Percentiles rank a stretch among this genome's conserved stretches.
phyloP scores from a whole-genome alignment of 2,797 vertebrate genomes.

The Siniperca scherzeri region DNA sequence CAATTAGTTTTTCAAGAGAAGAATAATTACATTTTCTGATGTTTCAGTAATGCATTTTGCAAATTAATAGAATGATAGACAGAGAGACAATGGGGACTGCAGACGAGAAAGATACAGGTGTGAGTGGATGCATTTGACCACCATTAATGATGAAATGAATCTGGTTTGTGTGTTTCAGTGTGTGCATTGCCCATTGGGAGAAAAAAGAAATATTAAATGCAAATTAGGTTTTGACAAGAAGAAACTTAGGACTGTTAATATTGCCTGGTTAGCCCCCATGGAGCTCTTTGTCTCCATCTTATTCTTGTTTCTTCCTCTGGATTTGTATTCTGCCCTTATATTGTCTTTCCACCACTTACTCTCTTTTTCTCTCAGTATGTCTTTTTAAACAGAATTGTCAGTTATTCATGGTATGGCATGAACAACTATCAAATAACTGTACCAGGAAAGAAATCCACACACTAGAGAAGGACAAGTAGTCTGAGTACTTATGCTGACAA shows the following conservation, averaged over 20 bases:
- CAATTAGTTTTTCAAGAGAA: constrained; percentile 18
- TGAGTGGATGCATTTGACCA: constrained; percentile 41
- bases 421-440: not conserved
- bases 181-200: constrained; percentile 7
- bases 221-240: constrained; percentile 53
- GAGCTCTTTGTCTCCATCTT: constrained; percentile 14
- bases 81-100: constrained; percentile 31
- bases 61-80: constrained; percentile 31
- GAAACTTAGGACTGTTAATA: constrained; percentile 24
- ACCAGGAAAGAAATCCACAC: not conserved
- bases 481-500: not conserved
- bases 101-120: constrained; percentile 17
- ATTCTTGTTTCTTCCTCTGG: constrained; percentile 8
- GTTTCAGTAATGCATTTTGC: constrained; percentile 23
- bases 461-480: not conserved
- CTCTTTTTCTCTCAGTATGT: not conserved
- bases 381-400: not conserved
- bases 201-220: constrained; percentile 33
- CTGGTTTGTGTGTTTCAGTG: constrained; percentile 17
- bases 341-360: not conserved
- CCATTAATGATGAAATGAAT: constrained; percentile 35
- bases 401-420: not conserved
- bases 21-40: constrained; percentile 17
- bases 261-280: constrained; percentile 12
- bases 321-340: not conserved